Conservation (phyloP, 2,113 vertebrate genomes). For the Aspiorhynchus laticeps region DNA sequence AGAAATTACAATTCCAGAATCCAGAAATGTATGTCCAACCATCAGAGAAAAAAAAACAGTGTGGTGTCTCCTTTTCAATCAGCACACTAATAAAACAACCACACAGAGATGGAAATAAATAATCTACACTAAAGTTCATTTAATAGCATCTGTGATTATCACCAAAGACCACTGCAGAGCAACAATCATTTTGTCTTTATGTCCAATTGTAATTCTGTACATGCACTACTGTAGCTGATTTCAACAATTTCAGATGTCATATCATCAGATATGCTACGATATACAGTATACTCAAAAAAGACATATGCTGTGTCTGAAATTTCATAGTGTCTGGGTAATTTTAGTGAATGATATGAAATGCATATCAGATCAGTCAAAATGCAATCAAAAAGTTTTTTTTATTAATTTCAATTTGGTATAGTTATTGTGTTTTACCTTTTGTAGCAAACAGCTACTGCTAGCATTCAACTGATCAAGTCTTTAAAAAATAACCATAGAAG, state of each 20-base stretch:
- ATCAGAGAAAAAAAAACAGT: constrained; percentile 13
- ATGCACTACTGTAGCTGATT: constrained; percentile 17
- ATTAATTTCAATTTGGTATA: too few relatives aligned
- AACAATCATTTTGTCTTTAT: constrained; percentile 27
- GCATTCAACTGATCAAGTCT: too few relatives aligned
- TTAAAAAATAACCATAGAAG: too few relatives aligned
- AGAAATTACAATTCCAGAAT: background rate
- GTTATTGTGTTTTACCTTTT: too few relatives aligned
- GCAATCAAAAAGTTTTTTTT: too few relatives aligned
- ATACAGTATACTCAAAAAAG: background rate
- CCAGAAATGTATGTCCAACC: background rate
- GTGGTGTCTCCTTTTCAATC: constrained; percentile 46
- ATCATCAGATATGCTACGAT: background rate
- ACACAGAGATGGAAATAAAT: background rate
- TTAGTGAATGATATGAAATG: too few relatives aligned
- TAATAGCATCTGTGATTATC: constrained; percentile 60
- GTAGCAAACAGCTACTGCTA: too few relatives aligned
- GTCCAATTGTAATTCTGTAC: constrained; percentile 43
- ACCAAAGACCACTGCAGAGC: constrained; percentile 49
- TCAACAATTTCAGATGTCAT: background rate
- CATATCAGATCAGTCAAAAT: too few relatives aligned
- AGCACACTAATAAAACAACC: constrained; percentile 24
- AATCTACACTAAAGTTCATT: background rate
- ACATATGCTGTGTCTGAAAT: too few relatives aligned
- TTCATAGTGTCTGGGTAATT: too few relatives aligned